These are phyloP conservation scores for Drosophila mettleri DNA, from an alignment of 2,888 invertebrate genomes.

Conservation along the genomic window DNA sequence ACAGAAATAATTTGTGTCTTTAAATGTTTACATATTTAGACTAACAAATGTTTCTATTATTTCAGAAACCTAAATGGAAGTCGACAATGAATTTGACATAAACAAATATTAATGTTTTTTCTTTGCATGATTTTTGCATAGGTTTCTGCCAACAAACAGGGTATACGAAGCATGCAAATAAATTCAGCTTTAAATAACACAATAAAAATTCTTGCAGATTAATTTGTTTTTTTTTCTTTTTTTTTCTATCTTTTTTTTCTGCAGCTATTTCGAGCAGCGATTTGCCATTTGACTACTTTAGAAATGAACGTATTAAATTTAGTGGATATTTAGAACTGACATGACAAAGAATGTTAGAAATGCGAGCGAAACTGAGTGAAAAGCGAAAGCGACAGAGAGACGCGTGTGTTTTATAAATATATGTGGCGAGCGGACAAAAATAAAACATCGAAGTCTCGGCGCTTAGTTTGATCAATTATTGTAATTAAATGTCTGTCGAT, in stretches of 20 bases:
- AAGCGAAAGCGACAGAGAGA: conserved; percentile 46
- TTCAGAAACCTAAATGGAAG: background rate
- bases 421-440: conserved; percentile 13
- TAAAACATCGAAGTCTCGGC: conserved; percentile 29
- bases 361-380: conserved; percentile 56
- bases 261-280: conserved; percentile 59
- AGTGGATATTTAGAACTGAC: conserved; percentile 65
- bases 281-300: conserved; percentile 52
- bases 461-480: conserved; percentile 64
- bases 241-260: conserved; percentile 8
- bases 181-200: conserved; percentile 41
- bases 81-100: background rate
- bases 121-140: background rate
- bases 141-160: background rate
- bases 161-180: conserved; percentile 14
- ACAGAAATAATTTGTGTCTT: background rate
- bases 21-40: background rate
- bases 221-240: conserved; percentile 35
- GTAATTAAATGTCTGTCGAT: conserved; percentile 53
- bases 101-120: background rate
- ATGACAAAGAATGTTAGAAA: conserved; percentile 72
- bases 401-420: conserved; percentile 16
- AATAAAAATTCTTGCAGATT: conserved; percentile 21
- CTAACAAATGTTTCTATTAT: background rate
- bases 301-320: conserved; percentile 72